phyloP scores from a whole-genome alignment of 1,140 invertebrate species.

The Thrips palmi region DNA sequence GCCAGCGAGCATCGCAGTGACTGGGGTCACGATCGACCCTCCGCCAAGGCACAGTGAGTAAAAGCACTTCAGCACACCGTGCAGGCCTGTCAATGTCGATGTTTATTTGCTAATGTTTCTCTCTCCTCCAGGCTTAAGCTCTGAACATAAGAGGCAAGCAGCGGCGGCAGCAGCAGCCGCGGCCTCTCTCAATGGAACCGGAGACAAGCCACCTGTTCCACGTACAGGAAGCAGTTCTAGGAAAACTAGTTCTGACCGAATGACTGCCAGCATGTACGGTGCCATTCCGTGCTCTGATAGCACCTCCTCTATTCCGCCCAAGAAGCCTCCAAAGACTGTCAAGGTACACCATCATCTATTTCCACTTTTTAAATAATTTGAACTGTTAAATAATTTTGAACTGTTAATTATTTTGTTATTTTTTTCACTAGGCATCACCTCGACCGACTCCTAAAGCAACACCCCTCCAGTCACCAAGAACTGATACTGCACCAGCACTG shows the following conservation, averaged over 20 bases:
- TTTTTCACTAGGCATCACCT: conserved; percentile 16
- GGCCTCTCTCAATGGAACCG: conserved; percentile 8
- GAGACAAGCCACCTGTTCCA: conserved; percentile 28
- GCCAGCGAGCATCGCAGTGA: conserved; percentile 70
- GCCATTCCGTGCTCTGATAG: too few species aligned
- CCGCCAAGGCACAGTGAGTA: conserved; percentile 26
- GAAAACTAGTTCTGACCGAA: too few species aligned
- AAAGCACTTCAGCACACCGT: background rate
- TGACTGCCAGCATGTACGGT: too few species aligned
- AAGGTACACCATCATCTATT: too few species aligned
- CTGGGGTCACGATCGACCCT: conserved; percentile 44
- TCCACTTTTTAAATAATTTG: too few species aligned
- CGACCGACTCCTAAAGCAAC: conserved; percentile 28
- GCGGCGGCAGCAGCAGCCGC: conserved; percentile 1
- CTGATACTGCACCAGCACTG: conserved; percentile 22
- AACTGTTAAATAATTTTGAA: too few species aligned
- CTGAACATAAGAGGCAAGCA: conserved; percentile 10
- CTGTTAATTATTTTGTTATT: too few species aligned
- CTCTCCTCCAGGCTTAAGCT: conserved; percentile 11
- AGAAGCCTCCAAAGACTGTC: too few species aligned
- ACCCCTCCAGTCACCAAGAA: conserved; percentile 32
- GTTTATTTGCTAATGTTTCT: background rate
- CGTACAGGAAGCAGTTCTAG: too few species aligned
- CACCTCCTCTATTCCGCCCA: too few species aligned
- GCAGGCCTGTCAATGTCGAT: background rate